phyloP scores from a whole-genome alignment of 1,140 invertebrate species.

The Drosophila jambulina region DNA sequence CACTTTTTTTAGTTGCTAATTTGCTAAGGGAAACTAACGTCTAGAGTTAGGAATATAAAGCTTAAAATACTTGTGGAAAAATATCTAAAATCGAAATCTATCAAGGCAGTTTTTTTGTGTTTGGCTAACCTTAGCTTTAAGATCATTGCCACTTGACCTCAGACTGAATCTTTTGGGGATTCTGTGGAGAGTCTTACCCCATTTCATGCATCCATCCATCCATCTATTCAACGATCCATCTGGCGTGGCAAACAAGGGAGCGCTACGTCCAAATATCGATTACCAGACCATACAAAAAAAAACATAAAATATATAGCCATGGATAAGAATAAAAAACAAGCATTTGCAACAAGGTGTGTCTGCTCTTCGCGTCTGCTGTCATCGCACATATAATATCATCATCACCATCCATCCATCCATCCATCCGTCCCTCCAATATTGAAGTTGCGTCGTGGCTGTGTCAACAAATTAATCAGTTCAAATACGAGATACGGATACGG shows the following conservation, averaged over 20 bases:
- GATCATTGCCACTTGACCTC: slow-evolving; percentile 19
- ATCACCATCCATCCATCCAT: slow-evolving; percentile 22
- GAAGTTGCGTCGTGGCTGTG: slow-evolving; percentile 50
- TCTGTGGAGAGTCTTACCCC: neutral
- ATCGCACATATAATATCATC: slow-evolving; percentile 30
- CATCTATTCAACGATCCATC: slow-evolving; percentile 22
- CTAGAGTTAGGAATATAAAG: neutral
- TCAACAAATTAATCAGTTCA: slow-evolving; percentile 81
- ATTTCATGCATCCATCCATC: neutral
- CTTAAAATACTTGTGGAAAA: neutral
- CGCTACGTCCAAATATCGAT: slow-evolving; percentile 55
- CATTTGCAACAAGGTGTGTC: slow-evolving; percentile 67
- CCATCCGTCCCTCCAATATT: slow-evolving; percentile 21
- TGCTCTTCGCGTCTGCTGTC: slow-evolving; percentile 38
- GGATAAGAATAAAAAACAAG: slow-evolving; percentile 15
- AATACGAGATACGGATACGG: slow-evolving; percentile 69
- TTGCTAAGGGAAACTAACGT: neutral
- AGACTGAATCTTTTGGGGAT: neutral
- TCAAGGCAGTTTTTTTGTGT: neutral
- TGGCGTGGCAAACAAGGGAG: slow-evolving; percentile 48
- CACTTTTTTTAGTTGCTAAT: neutral
- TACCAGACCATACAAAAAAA: slow-evolving; percentile 37
- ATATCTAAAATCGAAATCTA: neutral
- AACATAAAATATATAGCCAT: neutral
- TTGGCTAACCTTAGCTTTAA: neutral